Evolutionary conservation across 1,140 invertebrate species (phyloP).

Genomic region (Paracyclopina nana): DNA sequence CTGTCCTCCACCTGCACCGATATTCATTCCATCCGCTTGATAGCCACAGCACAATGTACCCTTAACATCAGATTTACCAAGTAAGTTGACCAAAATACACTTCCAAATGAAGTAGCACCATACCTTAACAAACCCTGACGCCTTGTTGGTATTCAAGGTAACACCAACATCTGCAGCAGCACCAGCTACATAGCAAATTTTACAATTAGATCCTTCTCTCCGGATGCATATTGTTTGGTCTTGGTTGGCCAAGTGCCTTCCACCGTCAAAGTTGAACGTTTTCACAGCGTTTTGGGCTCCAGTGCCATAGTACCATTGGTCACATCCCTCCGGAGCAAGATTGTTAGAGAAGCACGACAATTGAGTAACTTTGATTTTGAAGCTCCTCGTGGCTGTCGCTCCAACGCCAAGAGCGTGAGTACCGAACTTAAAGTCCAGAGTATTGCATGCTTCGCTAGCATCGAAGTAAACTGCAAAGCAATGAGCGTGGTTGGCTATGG

Average conservation of each 20-base stretch:
- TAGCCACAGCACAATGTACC: too few species aligned
- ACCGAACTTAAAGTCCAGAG: not conserved
- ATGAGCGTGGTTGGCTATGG: not conserved
- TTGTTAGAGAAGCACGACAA: not conserved
- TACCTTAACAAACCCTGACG: too few species aligned
- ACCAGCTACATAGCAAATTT: too few species aligned
- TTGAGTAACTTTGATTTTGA: slow-evolving; percentile 1
- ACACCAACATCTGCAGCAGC: too few species aligned
- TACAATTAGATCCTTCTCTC: too few species aligned
- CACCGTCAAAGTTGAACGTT: not conserved
- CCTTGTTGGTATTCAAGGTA: too few species aligned
- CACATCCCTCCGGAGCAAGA: not conserved
- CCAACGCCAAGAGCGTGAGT: not conserved
- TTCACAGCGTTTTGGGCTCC: not conserved
- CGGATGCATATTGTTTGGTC: not conserved
- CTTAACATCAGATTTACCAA: too few species aligned
- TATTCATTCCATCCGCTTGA: too few species aligned
- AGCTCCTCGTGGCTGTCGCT: not conserved
- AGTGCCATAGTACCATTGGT: not conserved
- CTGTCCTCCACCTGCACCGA: too few species aligned
- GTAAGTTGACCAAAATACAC: too few species aligned
- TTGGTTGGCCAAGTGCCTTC: not conserved
- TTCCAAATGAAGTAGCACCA: too few species aligned
- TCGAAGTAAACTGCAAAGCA: not conserved
- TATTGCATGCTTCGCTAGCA: not conserved